Evolutionary conservation across 2,113 vertebrate species (phyloP).

Genomic region (Rousettus leschenaultii): DNA sequence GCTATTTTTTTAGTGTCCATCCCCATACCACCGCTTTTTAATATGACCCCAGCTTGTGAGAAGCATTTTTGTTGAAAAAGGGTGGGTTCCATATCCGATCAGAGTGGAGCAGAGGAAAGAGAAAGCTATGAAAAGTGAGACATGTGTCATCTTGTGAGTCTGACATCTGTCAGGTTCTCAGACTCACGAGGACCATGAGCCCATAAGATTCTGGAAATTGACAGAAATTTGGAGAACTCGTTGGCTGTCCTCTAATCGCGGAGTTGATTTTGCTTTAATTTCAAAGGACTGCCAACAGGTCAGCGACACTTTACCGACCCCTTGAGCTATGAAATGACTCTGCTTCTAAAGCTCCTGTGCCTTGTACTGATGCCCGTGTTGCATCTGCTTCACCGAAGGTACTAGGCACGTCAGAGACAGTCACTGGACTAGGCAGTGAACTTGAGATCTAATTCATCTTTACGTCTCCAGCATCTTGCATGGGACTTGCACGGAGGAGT

Average conservation of each 20-base stretch:
- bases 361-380: not conserved
- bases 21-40: not conserved
- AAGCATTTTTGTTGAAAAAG: not conserved
- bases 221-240: not conserved
- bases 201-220: not conserved
- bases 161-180: not conserved
- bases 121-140: not conserved
- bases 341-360: not conserved
- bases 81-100: not conserved
- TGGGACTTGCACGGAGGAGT: not conserved
- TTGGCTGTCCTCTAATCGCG: not conserved
- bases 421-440: not conserved
- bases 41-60: not conserved
- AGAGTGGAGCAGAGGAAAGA: not conserved
- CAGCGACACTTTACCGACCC: not conserved
- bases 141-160: rapidly evolving
- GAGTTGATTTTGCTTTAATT: not conserved
- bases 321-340: not conserved
- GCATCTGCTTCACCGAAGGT: not conserved
- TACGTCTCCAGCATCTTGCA: not conserved
- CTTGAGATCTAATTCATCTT: not conserved
- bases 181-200: not conserved
- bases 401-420: too few species aligned
- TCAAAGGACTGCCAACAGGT: not conserved
- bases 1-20: not conserved